A percentile compares a stretch with the other conserved stretches of the same genome.
Evolutionary conservation across 2,113 vertebrate species (phyloP).

Genomic region (Catharus minimus): DNA sequence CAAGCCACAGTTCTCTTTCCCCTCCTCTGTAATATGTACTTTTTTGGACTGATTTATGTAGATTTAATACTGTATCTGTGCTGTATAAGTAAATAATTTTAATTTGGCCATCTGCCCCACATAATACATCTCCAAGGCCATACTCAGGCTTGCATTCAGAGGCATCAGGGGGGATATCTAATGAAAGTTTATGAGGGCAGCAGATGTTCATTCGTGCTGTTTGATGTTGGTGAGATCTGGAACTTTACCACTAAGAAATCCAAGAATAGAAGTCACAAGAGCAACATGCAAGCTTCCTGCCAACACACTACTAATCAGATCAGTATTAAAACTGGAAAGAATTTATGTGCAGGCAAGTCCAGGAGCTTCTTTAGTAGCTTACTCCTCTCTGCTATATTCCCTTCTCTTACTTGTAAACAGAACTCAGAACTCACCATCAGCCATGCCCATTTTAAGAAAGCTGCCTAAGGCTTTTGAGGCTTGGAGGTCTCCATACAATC

Average conservation of each 20-base stretch:
- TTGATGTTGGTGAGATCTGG: neutral
- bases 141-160: neutral
- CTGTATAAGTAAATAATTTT: constrained; percentile 43
- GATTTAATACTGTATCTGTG: neutral
- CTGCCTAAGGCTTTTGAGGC: neutral
- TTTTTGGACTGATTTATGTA: neutral
- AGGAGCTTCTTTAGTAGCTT: neutral
- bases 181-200: constrained; percentile 2
- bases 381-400: neutral
- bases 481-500: neutral
- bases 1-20: neutral
- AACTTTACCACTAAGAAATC: constrained; percentile 17
- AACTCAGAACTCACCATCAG: neutral
- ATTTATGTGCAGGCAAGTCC: neutral
- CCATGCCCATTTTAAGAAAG: neutral
- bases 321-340: neutral
- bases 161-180: neutral
- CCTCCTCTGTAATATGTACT: neutral
- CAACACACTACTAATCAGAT: neutral
- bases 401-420: neutral
- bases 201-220: neutral
- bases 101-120: constrained; percentile 40
- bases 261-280: neutral
- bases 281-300: neutral
- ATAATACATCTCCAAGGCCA: constrained; percentile 1